phyloP scores from a whole-genome alignment of 2,113 vertebrate species.

The Ranitomeya variabilis region DNA sequence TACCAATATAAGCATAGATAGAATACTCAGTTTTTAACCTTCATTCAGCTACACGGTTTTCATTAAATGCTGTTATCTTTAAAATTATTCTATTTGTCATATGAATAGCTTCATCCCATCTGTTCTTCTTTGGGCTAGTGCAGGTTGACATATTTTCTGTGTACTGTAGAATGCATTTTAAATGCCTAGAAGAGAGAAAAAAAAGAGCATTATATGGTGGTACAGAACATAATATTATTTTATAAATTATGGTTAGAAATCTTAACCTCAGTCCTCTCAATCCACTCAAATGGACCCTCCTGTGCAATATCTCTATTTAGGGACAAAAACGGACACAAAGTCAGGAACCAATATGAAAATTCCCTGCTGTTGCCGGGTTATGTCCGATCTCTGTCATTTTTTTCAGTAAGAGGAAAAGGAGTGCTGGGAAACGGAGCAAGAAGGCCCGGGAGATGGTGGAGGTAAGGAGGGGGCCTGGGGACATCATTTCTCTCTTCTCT shows the following conservation, averaged over 20 bases:
- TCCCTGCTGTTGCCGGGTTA: no score
- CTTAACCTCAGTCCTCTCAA: background rate
- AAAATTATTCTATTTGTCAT: constrained; percentile 65
- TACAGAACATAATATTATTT: background rate
- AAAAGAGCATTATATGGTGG: background rate
- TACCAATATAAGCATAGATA: no score
- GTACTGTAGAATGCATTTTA: constrained; percentile 71
- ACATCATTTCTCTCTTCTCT: no score
- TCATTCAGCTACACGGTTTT: constrained; percentile 31
- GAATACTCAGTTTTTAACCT: background rate
- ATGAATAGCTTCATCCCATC: constrained; percentile 67
- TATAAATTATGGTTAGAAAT: background rate
- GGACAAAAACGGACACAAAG: no score
- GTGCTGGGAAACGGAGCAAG: no score
- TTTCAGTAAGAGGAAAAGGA: no score
- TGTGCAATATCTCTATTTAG: no score
- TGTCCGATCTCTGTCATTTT: no score
- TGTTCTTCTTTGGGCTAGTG: constrained; percentile 72
- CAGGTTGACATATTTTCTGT: constrained; percentile 72
- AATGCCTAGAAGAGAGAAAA: background rate
- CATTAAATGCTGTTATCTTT: constrained; percentile 65
- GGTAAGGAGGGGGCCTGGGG: no score
- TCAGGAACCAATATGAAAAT: no score
- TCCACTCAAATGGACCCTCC: background rate
- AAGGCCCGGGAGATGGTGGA: no score